Conservation (phyloP, 35 echinoderm and acorn worm species). For the Diadema setosum region DNA sequence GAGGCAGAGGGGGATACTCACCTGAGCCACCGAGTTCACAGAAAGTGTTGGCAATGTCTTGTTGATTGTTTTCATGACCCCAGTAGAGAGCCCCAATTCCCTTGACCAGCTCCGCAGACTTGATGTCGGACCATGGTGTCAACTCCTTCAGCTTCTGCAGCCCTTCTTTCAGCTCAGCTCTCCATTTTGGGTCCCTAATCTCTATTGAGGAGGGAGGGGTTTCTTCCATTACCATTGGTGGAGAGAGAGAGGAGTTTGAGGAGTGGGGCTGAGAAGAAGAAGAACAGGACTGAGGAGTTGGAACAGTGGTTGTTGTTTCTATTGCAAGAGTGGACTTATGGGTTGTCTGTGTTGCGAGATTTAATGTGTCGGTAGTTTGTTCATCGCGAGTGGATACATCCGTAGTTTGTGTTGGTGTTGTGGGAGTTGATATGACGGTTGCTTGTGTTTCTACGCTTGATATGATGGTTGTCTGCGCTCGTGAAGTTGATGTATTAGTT, state of each 20-base stretch:
- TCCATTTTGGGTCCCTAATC: not conserved
- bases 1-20: not conserved
- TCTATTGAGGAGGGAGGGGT: not conserved
- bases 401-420: too few species aligned
- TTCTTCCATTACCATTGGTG: not conserved
- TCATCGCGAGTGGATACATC: too few species aligned
- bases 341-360: too few species aligned
- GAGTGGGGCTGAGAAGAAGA: too few species aligned
- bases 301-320: too few species aligned
- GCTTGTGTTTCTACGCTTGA: too few species aligned
- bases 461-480: too few species aligned
- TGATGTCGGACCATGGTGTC: not conserved
- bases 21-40: slow-evolving; percentile 24
- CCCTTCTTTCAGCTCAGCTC: not conserved
- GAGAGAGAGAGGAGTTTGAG: not conserved
- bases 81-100: slow-evolving; percentile 26
- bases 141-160: not conserved
- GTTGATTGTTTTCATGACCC: not conserved
- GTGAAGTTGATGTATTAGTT: too few species aligned
- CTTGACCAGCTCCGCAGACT: slow-evolving; percentile 12
- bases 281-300: too few species aligned
- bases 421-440: too few species aligned
- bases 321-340: too few species aligned
- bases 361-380: too few species aligned
- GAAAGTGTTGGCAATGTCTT: slow-evolving; percentile 29